Conservation (phyloP, 2,113 vertebrate species). For the Recurvirostra avosetta region DNA sequence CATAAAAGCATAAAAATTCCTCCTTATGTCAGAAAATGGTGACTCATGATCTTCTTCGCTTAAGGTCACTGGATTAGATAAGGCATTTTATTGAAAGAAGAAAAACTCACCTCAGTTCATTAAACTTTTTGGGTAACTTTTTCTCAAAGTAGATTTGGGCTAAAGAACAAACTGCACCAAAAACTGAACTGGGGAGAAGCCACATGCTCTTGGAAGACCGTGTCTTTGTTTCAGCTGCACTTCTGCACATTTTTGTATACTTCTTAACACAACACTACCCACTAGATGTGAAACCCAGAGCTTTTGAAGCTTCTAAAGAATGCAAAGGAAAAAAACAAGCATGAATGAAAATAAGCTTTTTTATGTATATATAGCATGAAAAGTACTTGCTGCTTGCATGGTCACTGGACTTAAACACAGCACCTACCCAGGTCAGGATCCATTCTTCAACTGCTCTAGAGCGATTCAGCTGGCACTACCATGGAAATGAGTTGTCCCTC, state of each 20-base stretch:
- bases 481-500: constrained; percentile 53
- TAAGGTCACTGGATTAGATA: background rate
- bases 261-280: background rate
- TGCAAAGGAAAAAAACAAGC: background rate
- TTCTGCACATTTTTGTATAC: background rate
- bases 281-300: background rate
- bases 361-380: background rate
- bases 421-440: constrained; percentile 16
- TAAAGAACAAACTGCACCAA: background rate
- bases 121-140: background rate
- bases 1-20: background rate
- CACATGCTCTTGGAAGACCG: background rate
- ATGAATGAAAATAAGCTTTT: background rate
- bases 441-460: constrained; percentile 46
- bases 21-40: background rate
- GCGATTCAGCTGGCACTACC: constrained; percentile 44
- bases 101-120: background rate
- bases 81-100: background rate
- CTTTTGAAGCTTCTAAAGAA: background rate
- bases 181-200: background rate
- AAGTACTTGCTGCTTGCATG: constrained; percentile 21
- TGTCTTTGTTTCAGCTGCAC: background rate
- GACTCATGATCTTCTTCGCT: background rate
- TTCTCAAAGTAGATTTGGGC: background rate
- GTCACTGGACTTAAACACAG: constrained; percentile 42